Conservation (phyloP, 2,113 vertebrate species). For the Limanda limanda region DNA sequence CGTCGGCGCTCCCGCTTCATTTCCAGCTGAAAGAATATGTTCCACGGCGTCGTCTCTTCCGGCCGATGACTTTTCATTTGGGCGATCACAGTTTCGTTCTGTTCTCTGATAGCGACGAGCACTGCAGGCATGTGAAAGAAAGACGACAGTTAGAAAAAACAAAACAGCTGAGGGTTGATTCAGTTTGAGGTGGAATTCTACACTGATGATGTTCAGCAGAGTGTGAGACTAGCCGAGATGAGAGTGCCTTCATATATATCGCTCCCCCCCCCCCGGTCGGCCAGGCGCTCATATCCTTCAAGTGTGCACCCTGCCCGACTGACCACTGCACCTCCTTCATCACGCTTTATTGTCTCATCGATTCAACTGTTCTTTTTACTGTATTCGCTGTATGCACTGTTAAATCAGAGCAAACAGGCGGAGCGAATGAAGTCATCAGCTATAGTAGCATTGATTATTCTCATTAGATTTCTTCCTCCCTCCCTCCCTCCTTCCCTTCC, state of each 20-base stretch:
- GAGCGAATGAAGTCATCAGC: constrained; percentile 69
- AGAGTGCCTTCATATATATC: constrained; percentile 54
- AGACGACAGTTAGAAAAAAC: not conserved
- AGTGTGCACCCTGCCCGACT: constrained; percentile 27
- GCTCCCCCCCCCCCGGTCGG: not conserved
- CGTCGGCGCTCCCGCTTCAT: constrained; percentile 13
- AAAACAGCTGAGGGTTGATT: constrained; percentile 28
- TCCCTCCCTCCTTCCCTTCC: constrained; percentile 7
- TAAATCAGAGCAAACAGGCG: constrained; percentile 63
- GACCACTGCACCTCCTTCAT: constrained; percentile 50
- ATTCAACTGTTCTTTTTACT: constrained; percentile 62
- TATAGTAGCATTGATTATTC: constrained; percentile 68
- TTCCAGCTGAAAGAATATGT: constrained; percentile 6
- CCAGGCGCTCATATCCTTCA: constrained; percentile 26
- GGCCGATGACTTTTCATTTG: constrained; percentile 40
- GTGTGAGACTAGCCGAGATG: constrained; percentile 52
- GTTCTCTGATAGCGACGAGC: constrained; percentile 30
- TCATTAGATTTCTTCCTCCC: constrained; percentile 48
- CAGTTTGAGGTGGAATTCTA: constrained; percentile 62
- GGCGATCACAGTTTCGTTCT: constrained; percentile 46
- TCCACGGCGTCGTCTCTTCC: constrained; percentile 4
- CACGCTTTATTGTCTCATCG: constrained; percentile 55
- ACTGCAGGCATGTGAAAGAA: constrained; percentile 33
- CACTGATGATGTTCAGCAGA: constrained; percentile 68
- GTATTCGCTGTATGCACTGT: constrained; percentile 59